phyloP scores from a whole-genome alignment of 92 coral and sea anemone species.

The Palythoa heliodiscus region DNA sequence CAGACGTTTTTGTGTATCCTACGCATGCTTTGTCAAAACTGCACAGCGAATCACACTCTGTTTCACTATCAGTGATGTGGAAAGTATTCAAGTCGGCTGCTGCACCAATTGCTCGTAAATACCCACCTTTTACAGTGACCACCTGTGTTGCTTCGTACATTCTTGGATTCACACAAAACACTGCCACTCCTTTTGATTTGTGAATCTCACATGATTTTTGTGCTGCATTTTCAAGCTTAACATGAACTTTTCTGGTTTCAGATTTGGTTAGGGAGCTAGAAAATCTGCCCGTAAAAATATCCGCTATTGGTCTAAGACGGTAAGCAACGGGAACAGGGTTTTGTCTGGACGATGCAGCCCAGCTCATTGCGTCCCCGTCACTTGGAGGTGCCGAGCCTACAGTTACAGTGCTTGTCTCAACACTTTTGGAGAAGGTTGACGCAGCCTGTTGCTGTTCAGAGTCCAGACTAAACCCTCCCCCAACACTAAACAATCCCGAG shows the following conservation, averaged over 20 bases:
- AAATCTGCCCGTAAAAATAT: constrained; percentile 47
- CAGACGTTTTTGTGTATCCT: not conserved
- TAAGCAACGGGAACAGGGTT: no score
- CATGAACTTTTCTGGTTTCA: no score
- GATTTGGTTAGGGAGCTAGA: not conserved
- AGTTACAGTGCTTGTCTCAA: no score
- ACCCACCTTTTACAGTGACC: not conserved
- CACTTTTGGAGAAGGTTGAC: no score
- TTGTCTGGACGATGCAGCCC: no score
- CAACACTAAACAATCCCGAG: no score
- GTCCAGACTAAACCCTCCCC: no score
- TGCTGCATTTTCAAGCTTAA: not conserved
- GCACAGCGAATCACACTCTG: not conserved
- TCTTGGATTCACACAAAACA: no score
- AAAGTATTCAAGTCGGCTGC: not conserved
- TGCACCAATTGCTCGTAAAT: not conserved
- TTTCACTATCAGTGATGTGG: not conserved
- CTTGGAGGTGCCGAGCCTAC: no score
- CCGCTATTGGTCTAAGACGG: no score
- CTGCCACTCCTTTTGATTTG: not conserved
- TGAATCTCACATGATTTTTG: not conserved
- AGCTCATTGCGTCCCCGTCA: no score
- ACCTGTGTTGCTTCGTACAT: not conserved
- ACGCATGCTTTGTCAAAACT: not conserved
- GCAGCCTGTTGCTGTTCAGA: no score